Percentiles rank a stretch among this genome's conserved stretches.
Evolutionary conservation across 2,888 invertebrate genomes (phyloP).

Genomic region (Galerucella pusilla): DNA sequence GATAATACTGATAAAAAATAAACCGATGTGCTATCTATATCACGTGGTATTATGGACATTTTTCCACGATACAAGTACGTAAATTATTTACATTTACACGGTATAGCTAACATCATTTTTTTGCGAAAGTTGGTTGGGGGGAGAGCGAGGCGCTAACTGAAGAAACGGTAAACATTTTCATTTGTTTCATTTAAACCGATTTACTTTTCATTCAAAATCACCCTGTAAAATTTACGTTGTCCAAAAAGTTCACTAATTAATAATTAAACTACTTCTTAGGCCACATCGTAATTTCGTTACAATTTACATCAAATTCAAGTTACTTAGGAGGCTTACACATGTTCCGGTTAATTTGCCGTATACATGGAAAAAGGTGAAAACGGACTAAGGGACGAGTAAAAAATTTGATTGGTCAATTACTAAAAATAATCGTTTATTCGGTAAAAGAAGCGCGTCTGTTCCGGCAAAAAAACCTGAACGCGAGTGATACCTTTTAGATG

Average conservation of each 20-base stretch:
- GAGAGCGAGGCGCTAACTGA: not conserved
- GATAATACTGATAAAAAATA: slow-evolving; percentile 59
- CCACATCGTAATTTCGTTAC: too few relatives aligned
- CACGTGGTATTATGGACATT: slow-evolving; percentile 53
- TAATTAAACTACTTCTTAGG: too few relatives aligned
- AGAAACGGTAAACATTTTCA: not conserved
- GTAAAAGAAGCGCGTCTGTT: too few relatives aligned
- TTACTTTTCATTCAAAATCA: not conserved
- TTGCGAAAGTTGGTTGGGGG: not conserved
- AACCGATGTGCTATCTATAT: slow-evolving; percentile 56
- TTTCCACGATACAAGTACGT: slow-evolving; percentile 50
- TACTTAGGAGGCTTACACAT: too few relatives aligned
- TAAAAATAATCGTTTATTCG: too few relatives aligned
- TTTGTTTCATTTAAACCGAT: not conserved
- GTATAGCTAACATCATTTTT: slow-evolving; percentile 43
- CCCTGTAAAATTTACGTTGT: not conserved
- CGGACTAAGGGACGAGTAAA: too few relatives aligned
- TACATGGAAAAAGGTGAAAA: too few relatives aligned
- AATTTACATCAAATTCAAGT: too few relatives aligned
- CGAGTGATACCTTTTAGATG: not conserved
- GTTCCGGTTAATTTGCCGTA: too few relatives aligned
- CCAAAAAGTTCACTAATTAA: too few relatives aligned
- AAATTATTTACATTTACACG: slow-evolving; percentile 51
- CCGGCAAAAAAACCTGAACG: not conserved
- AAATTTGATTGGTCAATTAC: too few relatives aligned